Percentiles rank a stretch among this genome's conserved stretches.
These are phyloP conservation scores for Cydia strobilella DNA, from an alignment of 1,140 invertebrate genomes.

Conservation along the genomic window DNA sequence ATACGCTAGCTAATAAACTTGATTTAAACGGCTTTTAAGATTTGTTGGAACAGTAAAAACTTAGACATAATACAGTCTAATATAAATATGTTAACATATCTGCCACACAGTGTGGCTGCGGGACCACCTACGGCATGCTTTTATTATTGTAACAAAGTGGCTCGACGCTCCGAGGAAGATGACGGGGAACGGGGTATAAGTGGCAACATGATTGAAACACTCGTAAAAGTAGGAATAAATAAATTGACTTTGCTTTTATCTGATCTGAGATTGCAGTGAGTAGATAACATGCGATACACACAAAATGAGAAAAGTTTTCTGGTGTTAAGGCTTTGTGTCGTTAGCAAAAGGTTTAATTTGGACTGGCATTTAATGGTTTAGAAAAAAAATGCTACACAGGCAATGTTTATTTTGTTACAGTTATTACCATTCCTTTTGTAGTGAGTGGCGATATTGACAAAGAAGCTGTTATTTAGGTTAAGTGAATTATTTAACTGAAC, in stretches of 20 bases:
- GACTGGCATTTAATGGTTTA: too few species aligned
- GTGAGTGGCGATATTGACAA: too few species aligned
- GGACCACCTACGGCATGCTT: conserved; percentile 71
- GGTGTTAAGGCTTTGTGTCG: too few species aligned
- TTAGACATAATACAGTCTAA: conserved; percentile 56
- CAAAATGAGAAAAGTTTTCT: neutral
- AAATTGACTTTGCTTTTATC: conserved; percentile 16
- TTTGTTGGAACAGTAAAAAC: conserved; percentile 62
- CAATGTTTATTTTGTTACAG: too few species aligned
- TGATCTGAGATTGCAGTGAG: conserved; percentile 13
- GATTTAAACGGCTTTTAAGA: conserved; percentile 44
- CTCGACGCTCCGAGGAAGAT: conserved; percentile 32
- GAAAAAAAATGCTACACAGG: too few species aligned
- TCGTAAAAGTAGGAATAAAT: conserved; percentile 14
- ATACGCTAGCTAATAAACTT: neutral
- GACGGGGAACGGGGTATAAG: conserved; percentile 6
- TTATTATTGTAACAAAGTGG: conserved; percentile 56
- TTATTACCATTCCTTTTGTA: too few species aligned
- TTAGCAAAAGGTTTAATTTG: too few species aligned
- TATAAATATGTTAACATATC: conserved; percentile 66
- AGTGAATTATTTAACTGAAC: too few species aligned
- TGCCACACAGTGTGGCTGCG: conserved; percentile 48
- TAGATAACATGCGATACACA: neutral
- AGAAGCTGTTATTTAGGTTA: too few species aligned
- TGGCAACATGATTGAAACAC: conserved; percentile 28